A percentile compares a stretch with the other conserved stretches of the same genome.
These are phyloP conservation scores for Rhinolophus sinicus DNA, from an alignment of 2,113 vertebrate genomes.

Conservation along the genomic window DNA sequence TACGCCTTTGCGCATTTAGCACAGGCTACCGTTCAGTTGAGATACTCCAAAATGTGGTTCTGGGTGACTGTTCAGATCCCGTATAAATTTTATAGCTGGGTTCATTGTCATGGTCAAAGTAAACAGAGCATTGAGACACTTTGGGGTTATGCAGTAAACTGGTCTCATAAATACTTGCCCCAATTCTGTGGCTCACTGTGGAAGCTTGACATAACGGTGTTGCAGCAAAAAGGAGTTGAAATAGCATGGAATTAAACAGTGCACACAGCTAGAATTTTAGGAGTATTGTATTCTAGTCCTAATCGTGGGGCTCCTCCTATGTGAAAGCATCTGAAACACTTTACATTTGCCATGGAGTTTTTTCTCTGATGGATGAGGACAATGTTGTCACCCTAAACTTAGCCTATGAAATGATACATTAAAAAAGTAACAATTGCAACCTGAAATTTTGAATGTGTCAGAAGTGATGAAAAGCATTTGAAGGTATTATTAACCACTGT, in stretches of 20 bases:
- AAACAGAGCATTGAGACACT: conserved; percentile 43
- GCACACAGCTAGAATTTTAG: not conserved
- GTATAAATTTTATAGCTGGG: not conserved
- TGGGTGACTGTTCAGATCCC: not conserved
- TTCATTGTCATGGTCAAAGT: not conserved
- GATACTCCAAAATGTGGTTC: not conserved
- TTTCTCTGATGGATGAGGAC: not conserved
- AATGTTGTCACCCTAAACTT: not conserved
- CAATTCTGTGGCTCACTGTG: not conserved
- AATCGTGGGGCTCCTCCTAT: not conserved
- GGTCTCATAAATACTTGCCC: not conserved
- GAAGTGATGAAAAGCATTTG: not conserved
- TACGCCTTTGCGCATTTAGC: not conserved
- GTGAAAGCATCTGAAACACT: not conserved
- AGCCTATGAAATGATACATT: not conserved
- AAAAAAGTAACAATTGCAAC: not conserved
- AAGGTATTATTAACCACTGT: not conserved
- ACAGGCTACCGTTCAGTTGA: not conserved
- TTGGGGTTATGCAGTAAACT: not conserved
- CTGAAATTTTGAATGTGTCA: not conserved
- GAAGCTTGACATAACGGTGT: conserved; percentile 9
- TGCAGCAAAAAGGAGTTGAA: not conserved
- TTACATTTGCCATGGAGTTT: not conserved
- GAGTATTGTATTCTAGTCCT: not conserved
- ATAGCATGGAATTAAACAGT: not conserved